Evolutionary conservation across 2,797 vertebrate species (phyloP).

Genomic region (Ibycter americanus): DNA sequence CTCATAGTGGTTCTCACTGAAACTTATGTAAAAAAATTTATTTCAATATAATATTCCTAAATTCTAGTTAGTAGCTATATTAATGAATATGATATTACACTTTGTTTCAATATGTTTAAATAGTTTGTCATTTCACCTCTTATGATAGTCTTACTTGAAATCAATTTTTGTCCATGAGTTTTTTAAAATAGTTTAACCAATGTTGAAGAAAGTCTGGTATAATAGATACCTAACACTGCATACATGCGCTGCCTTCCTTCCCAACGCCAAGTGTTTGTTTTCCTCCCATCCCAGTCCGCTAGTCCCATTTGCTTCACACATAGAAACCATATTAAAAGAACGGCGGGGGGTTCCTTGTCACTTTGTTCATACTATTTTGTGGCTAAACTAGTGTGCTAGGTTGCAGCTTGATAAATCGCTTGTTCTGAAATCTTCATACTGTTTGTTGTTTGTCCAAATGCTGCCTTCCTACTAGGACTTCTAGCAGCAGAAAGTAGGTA

Average conservation of each 20-base stretch:
- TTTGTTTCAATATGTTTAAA: background rate
- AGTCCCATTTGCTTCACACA: background rate
- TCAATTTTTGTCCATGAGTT: background rate
- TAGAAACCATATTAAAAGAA: background rate
- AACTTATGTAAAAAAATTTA: background rate
- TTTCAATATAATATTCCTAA: background rate
- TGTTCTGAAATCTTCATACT: slow-evolving; percentile 79
- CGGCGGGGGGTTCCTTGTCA: background rate
- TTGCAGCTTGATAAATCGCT: slow-evolving; percentile 74
- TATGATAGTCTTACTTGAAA: background rate
- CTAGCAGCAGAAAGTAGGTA: slow-evolving; percentile 99
- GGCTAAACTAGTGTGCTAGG: slow-evolving; percentile 62
- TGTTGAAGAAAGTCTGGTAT: background rate
- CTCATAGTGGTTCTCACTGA: background rate
- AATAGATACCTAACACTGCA: background rate
- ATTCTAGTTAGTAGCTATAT: background rate
- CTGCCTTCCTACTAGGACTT: slow-evolving; percentile 91
- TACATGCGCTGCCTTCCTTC: background rate
- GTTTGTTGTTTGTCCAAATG: slow-evolving; percentile 89
- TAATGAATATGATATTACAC: background rate
- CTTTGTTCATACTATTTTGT: slow-evolving; percentile 42
- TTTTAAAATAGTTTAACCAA: background rate
- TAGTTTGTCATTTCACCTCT: background rate
- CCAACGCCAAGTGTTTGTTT: background rate
- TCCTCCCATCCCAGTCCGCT: background rate